A percentile compares a stretch with the other conserved stretches of the same genome.
Evolutionary conservation across 2,888 invertebrate genomes (phyloP).

Genomic region (Calameuta filiformis): DNA sequence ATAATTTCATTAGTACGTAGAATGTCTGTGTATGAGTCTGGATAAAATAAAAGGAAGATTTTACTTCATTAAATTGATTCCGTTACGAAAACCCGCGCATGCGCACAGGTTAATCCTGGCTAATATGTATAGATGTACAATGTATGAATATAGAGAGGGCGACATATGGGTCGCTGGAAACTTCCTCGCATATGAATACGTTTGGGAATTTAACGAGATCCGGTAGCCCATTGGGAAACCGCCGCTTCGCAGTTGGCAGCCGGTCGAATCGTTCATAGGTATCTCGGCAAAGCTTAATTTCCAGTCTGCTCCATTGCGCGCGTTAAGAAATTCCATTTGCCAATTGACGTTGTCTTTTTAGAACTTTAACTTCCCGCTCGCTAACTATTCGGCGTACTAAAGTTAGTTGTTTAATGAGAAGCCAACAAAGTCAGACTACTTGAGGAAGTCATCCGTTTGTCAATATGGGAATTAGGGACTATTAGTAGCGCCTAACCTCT

Average conservation of each 20-base stretch:
- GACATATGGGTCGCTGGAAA: slow-evolving; percentile 23
- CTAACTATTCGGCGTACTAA: neutral
- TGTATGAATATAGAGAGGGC: neutral
- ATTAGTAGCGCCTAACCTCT: neutral
- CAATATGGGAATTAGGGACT: neutral
- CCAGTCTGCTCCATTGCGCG: neutral
- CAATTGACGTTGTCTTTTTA: neutral
- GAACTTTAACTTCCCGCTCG: neutral
- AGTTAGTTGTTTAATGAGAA: neutral
- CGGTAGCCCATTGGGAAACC: neutral
- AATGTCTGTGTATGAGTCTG: neutral
- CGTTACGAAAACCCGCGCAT: neutral
- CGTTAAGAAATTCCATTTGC: neutral
- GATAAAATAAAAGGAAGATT: neutral
- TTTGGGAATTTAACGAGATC: slow-evolving; percentile 14
- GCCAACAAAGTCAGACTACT: neutral
- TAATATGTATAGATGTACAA: neutral
- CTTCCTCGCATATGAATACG: slow-evolving; percentile 32
- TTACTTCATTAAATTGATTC: neutral
- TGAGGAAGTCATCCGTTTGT: neutral
- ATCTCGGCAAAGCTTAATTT: neutral
- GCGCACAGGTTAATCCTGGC: neutral
- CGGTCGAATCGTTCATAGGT: neutral
- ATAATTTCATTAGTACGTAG: neutral
- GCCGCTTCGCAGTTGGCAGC: neutral